Percentiles rank a stretch among this genome's conserved stretches.
Conservation (phyloP, 2,113 vertebrate genomes). For the Cinclus mexicanus region DNA sequence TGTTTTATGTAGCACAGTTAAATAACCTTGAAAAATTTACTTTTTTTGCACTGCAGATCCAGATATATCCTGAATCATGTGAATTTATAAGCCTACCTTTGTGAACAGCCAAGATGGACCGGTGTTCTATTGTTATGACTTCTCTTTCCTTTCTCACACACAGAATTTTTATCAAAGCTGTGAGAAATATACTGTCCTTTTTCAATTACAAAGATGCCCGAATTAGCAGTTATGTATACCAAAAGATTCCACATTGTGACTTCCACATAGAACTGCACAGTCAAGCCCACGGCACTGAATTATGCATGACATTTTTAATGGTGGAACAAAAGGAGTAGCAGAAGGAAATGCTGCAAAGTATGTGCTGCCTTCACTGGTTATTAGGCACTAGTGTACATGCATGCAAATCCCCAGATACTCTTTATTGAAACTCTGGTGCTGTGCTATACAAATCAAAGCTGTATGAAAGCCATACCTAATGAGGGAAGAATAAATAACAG, state of each 20-base stretch:
- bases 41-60: not conserved
- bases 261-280: not conserved
- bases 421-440: slow-evolving; percentile 17
- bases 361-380: not conserved
- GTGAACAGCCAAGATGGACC: not conserved
- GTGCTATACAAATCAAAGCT: slow-evolving; percentile 17
- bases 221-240: not conserved
- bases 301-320: slow-evolving; percentile 51
- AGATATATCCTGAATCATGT: not conserved
- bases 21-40: not conserved
- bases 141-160: not conserved
- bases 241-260: not conserved
- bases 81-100: not conserved
- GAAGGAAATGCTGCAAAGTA: slow-evolving; percentile 9
- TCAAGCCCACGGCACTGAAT: not conserved
- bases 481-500: not conserved
- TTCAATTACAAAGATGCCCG: not conserved
- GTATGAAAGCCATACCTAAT: slow-evolving; percentile 29
- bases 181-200: not conserved
- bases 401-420: slow-evolving; percentile 28
- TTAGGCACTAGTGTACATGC: not conserved
- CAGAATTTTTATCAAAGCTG: not conserved
- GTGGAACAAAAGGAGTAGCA: slow-evolving; percentile 34
- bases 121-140: not conserved
- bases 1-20: not conserved